These are phyloP conservation scores for Syngnathoides biaculeatus DNA, from an alignment of 2,113 vertebrate genomes.

Conservation along the genomic window DNA sequence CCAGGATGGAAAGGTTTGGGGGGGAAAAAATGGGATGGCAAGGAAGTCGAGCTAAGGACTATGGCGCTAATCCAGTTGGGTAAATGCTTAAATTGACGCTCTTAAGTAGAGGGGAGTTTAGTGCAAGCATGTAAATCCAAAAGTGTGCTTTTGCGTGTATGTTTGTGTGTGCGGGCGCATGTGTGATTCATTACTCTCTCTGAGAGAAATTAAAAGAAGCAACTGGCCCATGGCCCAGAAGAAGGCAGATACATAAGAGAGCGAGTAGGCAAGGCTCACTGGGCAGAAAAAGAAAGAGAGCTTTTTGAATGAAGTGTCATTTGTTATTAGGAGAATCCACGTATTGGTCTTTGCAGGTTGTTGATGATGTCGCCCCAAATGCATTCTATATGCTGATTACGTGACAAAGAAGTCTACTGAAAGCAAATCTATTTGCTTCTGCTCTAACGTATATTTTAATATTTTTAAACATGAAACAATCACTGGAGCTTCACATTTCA, in stretches of 20 bases:
- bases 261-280: slow-evolving; percentile 26
- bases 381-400: background rate
- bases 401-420: background rate
- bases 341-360: background rate
- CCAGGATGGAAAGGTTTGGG: slow-evolving; percentile 38
- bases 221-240: slow-evolving; percentile 62
- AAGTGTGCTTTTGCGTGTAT: slow-evolving; percentile 47
- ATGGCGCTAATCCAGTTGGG: slow-evolving; percentile 53
- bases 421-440: background rate
- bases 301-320: slow-evolving; percentile 47
- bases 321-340: background rate
- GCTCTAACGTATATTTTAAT: no score
- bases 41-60: slow-evolving; percentile 32
- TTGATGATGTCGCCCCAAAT: background rate
- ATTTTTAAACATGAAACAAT: no score
- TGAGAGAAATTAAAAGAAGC: slow-evolving; percentile 71
- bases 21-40: slow-evolving; percentile 1
- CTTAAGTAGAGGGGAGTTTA: slow-evolving; percentile 68
- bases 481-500: no score
- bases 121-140: slow-evolving; percentile 61
- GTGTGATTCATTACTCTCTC: slow-evolving; percentile 71
- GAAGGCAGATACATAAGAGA: slow-evolving; percentile 36
- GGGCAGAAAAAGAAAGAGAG: slow-evolving; percentile 11
- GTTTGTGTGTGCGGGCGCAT: no score
- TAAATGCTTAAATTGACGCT: slow-evolving; percentile 66